Base-by-base conservation (phyloP, 2,797 vertebrate genomes). In the Eremophila alpestris region DNA sequence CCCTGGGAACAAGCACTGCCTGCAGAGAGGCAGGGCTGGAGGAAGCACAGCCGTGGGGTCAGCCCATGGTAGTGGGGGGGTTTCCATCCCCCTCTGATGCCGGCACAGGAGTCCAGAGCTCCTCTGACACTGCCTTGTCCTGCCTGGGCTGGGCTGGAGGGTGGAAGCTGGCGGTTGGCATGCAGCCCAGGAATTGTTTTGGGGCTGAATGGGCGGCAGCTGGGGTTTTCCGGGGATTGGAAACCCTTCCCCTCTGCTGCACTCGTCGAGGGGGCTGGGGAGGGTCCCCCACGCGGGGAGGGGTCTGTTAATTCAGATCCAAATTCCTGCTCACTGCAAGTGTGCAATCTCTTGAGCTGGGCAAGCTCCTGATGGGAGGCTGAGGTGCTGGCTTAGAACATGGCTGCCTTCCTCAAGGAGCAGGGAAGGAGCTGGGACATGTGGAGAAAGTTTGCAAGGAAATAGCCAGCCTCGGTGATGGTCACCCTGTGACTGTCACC, bases 111-210 rank as follows among this genome's bases (percentile, higher is more conserved):
- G 16, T 45, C 78, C 3, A 4, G n/a, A 73, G 48, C 56, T 68
- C 48, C 34, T 36, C 34, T 15, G 40, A 43, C 5, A 3, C 64
- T 34, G 46, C 76, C 69, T 80, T 3, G 2, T 73, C n/a, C 52
- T 74, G 90, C 75, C 77, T 59, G 41, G 23, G 32, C 41, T 76
- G 80, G 45, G 86, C 73, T 48, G 73, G 36, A 85, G 60, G 45
- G 56, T 78, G 85, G 92, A 86, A 95, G 45, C 71, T 7, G 20
- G 38, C 3, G 1, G 38, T 54, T 95, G 94, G 93, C 94, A 7
- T 32, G 48, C 49, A 41, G 91, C 93, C 96, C n/a, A 4, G 64
- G 83, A 94, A 96, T 97, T 97, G 96, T 97, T 96, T 89, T 51
- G 90, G 91, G 93, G 81, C 73, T 94, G 89, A 97, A 97, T 96